Percentiles rank a stretch among this genome's conserved stretches.
Evolutionary conservation across 2,113 vertebrate genomes (phyloP).

Genomic region (Brachyhypopomus gauderio): DNA sequence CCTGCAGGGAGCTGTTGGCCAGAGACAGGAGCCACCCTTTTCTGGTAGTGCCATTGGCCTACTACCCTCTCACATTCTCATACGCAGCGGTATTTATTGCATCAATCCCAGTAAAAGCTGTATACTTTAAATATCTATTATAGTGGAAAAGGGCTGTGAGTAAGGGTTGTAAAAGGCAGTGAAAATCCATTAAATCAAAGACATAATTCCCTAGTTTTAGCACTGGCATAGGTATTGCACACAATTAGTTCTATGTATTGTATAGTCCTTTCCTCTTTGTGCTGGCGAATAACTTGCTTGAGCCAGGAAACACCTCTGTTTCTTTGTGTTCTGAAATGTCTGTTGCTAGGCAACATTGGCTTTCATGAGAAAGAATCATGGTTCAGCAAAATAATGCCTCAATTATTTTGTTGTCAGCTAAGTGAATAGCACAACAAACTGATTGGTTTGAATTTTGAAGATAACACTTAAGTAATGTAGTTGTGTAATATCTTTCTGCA

Average conservation of each 20-base stretch:
- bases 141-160: neutral
- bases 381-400: constrained; percentile 60
- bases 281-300: constrained; percentile 37
- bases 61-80: constrained; percentile 19
- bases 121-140: constrained; percentile 4
- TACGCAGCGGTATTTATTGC: neutral
- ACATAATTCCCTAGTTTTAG: constrained; percentile 39
- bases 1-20: constrained; percentile 38
- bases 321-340: constrained; percentile 52
- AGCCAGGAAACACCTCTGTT: constrained; percentile 63
- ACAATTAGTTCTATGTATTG: constrained; percentile 20
- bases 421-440: constrained; percentile 24
- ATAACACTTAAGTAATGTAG: neutral
- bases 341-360: constrained; percentile 63
- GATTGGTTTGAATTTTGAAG: constrained; percentile 35
- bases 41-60: constrained; percentile 31
- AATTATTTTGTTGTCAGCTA: constrained; percentile 57
- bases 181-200: constrained; percentile 29
- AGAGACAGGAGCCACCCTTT: constrained; percentile 21
- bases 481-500: neutral
- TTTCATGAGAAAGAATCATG: constrained; percentile 56
- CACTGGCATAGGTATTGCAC: constrained; percentile 11
- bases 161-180: neutral
- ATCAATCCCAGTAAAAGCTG: neutral
- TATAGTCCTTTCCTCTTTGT: constrained; percentile 21